Evolutionary conservation across 1,140 invertebrate species (phyloP).

Genomic region (Drosophila gunungcola): DNA sequence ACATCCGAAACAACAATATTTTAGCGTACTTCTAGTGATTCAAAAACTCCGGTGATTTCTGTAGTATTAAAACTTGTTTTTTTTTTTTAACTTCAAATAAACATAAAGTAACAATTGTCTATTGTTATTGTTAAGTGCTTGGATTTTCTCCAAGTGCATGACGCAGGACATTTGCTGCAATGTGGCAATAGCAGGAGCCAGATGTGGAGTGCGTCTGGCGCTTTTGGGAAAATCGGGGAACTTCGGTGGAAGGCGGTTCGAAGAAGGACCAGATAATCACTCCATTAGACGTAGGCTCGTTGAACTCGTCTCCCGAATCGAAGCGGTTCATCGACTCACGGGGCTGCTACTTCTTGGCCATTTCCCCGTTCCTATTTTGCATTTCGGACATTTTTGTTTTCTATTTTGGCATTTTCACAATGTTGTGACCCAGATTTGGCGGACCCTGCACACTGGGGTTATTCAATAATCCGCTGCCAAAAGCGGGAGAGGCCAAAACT

Average conservation of each 20-base stretch:
- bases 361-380: not conserved
- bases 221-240: slow-evolving; percentile 7
- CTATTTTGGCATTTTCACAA: slow-evolving; percentile 9
- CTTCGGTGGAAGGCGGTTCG: slow-evolving; percentile 16
- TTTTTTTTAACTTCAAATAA: no score
- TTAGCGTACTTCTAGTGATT: no score
- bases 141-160: slow-evolving; percentile 6
- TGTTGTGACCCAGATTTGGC: slow-evolving; percentile 38
- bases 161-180: slow-evolving; percentile 56
- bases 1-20: no score
- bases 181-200: slow-evolving; percentile 15
- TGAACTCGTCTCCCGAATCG: slow-evolving; percentile 50
- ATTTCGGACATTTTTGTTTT: not conserved
- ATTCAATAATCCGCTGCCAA: slow-evolving; percentile 67
- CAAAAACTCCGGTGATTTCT: no score
- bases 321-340: slow-evolving; percentile 59
- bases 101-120: no score
- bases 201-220: slow-evolving; percentile 19
- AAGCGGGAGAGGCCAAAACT: slow-evolving; percentile 33
- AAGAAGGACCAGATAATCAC: slow-evolving; percentile 61
- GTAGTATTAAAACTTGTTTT: no score
- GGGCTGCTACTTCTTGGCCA: not conserved
- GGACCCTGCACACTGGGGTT: slow-evolving; percentile 33
- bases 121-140: no score
- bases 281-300: slow-evolving; percentile 70